Evolutionary conservation across 1,140 invertebrate genomes (phyloP).

Genomic region (Pentalonia nigronervosa): DNA sequence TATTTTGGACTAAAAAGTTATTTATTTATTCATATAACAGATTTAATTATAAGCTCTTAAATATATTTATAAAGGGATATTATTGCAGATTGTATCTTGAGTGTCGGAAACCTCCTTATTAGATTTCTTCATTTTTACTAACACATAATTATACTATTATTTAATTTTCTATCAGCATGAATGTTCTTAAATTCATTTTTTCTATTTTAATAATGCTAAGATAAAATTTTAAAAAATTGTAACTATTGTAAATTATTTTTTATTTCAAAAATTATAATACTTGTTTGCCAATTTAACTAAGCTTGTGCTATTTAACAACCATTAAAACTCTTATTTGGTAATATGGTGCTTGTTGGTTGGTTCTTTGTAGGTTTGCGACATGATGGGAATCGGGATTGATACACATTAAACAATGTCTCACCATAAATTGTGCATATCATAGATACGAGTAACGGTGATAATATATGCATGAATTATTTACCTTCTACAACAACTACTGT

Average conservation of each 20-base stretch:
- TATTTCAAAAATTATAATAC: not conserved
- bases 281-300: not conserved
- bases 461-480: constrained; percentile 53
- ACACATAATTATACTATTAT: not conserved
- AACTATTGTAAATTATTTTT: not conserved
- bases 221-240: not conserved
- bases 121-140: not conserved
- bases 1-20: no score
- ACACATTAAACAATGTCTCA: constrained; percentile 50
- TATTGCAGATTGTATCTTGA: not conserved
- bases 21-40: not conserved
- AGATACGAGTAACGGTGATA: constrained; percentile 43
- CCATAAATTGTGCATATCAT: constrained; percentile 54
- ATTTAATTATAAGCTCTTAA: not conserved
- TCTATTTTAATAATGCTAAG: not conserved
- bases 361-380: constrained; percentile 55
- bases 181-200: not conserved
- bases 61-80: not conserved
- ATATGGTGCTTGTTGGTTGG: constrained; percentile 52
- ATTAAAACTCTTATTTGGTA: constrained; percentile 51
- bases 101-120: not conserved
- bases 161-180: not conserved
- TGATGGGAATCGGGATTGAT: constrained; percentile 52
- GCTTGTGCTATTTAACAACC: constrained; percentile 35
- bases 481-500: constrained; percentile 24